Evolutionary conservation across 2,113 vertebrate genomes (phyloP).

Genomic region (Toxotes chatareus): DNA sequence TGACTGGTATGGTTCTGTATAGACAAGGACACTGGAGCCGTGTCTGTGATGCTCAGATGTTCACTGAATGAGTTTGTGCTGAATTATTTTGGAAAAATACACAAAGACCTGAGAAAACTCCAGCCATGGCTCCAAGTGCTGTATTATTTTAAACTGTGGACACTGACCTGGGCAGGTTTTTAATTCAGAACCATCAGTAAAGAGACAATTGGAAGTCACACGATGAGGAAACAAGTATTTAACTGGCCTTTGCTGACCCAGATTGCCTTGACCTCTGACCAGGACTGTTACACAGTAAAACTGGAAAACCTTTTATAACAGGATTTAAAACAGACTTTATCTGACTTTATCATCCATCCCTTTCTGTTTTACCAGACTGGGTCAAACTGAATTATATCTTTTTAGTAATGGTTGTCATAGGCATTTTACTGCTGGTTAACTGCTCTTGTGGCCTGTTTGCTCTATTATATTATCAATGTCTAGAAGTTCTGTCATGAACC

Average conservation of each 20-base stretch:
- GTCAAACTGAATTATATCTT: not conserved
- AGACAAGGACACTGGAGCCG: not conserved
- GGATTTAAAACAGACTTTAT: not conserved
- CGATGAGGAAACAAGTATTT: not conserved
- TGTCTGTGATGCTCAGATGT: not conserved
- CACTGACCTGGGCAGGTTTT: not conserved
- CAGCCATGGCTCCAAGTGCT: not conserved
- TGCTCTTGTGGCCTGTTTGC: not conserved
- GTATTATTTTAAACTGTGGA: not conserved
- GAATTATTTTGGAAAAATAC: slow-evolving; percentile 12
- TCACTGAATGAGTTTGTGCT: not conserved
- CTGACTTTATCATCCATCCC: not conserved
- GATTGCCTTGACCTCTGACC: not conserved
- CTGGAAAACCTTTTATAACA: not conserved
- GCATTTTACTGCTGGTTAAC: not conserved
- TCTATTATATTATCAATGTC: not conserved
- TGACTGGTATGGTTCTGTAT: not conserved
- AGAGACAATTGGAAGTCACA: not conserved
- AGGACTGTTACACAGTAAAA: not conserved
- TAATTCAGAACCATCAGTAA: not conserved
- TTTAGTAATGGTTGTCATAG: no score
- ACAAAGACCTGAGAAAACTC: not conserved
- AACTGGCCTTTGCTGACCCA: not conserved
- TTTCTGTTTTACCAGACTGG: not conserved
- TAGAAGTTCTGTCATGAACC: not conserved